Conservation (phyloP, 1,140 invertebrate genomes). For the Lasioglossum albipes region DNA sequence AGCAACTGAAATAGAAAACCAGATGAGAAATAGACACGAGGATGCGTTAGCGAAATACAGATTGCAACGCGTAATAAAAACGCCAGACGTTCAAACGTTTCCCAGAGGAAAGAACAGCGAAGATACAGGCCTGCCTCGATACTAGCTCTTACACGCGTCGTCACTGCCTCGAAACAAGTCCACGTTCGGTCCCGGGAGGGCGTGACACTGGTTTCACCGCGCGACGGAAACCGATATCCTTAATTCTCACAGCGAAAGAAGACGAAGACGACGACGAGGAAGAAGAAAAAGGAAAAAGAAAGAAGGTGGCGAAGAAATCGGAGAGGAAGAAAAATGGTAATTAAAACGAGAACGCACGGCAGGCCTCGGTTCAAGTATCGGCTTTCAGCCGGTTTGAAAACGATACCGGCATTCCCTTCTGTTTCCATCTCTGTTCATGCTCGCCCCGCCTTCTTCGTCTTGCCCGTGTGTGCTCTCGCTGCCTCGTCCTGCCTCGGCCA, state of each 20-base stretch:
- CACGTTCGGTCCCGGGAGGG: background rate
- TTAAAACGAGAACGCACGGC: slow-evolving; percentile 65
- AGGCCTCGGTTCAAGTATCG: slow-evolving; percentile 66
- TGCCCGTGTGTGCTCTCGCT: background rate
- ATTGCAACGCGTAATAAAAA: no score
- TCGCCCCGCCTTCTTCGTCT: slow-evolving; percentile 11
- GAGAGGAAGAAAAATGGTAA: slow-evolving; percentile 68
- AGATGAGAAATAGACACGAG: no score
- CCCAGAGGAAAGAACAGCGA: no score
- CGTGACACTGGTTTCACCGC: background rate
- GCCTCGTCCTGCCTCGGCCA: background rate
- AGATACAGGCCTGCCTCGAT: no score
- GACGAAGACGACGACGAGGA: slow-evolving; percentile 45
- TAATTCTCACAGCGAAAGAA: slow-evolving; percentile 50
- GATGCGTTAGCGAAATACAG: no score
- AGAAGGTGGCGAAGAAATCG: slow-evolving; percentile 60
- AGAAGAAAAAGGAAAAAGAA: slow-evolving; percentile 57
- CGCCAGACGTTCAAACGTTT: no score
- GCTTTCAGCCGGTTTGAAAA: slow-evolving; percentile 69
- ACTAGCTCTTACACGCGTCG: background rate
- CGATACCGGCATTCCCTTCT: slow-evolving; percentile 62
- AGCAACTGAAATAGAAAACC: no score
- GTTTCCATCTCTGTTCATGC: slow-evolving; percentile 32
- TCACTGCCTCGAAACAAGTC: no score
- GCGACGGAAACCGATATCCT: slow-evolving; percentile 51